phyloP scores from a whole-genome alignment of 2,888 invertebrate species.

The Elaeidobius kamerunicus region DNA sequence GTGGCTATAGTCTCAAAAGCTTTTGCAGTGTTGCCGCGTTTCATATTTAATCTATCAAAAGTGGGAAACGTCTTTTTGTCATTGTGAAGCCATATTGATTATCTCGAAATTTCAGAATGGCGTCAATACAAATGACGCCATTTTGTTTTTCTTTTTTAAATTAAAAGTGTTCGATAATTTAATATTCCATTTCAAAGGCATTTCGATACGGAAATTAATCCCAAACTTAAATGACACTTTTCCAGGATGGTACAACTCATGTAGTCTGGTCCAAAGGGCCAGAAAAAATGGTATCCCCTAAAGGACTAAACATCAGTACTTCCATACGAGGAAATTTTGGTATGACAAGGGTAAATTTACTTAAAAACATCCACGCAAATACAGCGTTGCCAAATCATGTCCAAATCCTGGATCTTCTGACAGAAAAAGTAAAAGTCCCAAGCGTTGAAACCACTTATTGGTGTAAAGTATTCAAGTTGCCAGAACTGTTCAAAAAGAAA shows the following conservation, averaged over 20 bases:
- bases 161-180: too few relatives aligned
- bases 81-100: too few relatives aligned
- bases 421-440: constrained; percentile 72
- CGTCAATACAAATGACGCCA: too few relatives aligned
- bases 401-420: constrained; percentile 59
- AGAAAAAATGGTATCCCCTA: constrained; percentile 67
- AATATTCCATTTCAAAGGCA: too few relatives aligned
- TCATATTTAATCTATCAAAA: too few relatives aligned
- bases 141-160: too few relatives aligned
- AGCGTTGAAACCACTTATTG: constrained; percentile 92
- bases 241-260: constrained; percentile 84
- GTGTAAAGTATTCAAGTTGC: constrained; percentile 85
- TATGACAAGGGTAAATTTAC: constrained; percentile 74
- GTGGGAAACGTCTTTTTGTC: too few relatives aligned
- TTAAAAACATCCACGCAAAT: constrained; percentile 51
- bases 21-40: too few relatives aligned
- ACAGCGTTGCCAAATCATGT: constrained; percentile 51
- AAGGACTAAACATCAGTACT: constrained; percentile 60
- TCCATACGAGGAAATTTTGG: constrained; percentile 60
- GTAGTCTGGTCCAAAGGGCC: constrained; percentile 79
- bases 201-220: too few relatives aligned
- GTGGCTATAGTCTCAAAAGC: too few relatives aligned
- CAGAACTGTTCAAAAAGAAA: constrained; percentile 66
- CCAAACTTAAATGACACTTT: not conserved
- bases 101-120: too few relatives aligned